These are phyloP conservation scores for Syngnathus scovelli DNA, from an alignment of 2,113 vertebrate species.

Conservation along the genomic window DNA sequence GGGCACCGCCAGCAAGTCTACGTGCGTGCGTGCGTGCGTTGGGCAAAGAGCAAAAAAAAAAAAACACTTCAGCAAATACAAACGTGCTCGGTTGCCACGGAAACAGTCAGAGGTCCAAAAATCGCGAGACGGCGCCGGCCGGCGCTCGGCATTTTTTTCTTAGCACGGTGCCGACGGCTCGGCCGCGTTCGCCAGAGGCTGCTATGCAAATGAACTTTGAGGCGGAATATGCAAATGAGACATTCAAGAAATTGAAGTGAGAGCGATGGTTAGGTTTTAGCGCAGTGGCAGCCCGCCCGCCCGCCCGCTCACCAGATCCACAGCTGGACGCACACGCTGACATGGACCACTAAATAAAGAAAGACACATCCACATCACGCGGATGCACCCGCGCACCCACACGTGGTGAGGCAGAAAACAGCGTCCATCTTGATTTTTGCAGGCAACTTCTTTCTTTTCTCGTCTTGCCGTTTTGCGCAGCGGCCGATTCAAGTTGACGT, in stretches of 20 bases:
- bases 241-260: conserved; percentile 41
- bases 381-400: not conserved
- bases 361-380: not conserved
- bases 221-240: conserved; percentile 48
- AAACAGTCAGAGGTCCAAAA: conserved; percentile 18
- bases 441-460: no score
- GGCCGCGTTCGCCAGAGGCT: conserved; percentile 29
- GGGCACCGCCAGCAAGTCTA: conserved; percentile 63
- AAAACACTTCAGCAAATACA: no score
- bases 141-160: conserved; percentile 47
- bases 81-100: conserved; percentile 12
- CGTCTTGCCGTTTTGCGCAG: not conserved
- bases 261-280: conserved; percentile 39
- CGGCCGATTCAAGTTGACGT: not conserved
- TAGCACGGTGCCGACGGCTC: conserved; percentile 47
- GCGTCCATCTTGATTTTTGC: not conserved
- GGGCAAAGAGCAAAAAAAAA: no score
- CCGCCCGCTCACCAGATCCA: no score
- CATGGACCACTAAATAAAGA: not conserved
- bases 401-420: not conserved
- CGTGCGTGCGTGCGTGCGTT: no score
- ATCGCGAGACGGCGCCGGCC: conserved; percentile 18
- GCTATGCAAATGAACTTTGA: conserved; percentile 35
- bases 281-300: conserved; percentile 24
- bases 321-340: not conserved